phyloP scores from a whole-genome alignment of 2,113 vertebrate genomes.

The Melozone crissalis region DNA sequence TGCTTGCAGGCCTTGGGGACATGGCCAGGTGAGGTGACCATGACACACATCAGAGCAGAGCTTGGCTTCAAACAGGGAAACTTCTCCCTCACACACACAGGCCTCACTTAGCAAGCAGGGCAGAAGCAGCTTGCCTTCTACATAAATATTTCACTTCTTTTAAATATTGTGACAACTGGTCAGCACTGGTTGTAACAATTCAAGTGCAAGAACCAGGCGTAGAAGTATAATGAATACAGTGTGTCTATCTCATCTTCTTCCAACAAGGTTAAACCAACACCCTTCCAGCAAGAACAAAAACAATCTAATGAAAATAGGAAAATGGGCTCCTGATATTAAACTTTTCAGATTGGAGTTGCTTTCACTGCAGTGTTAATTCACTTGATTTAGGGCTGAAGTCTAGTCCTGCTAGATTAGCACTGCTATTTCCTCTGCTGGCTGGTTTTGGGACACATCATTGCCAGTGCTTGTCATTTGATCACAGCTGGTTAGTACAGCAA shows the following conservation, averaged over 20 bases:
- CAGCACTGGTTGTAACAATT: background rate
- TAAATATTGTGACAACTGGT: constrained; percentile 12
- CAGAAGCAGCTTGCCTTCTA: background rate
- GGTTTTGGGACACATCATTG: background rate
- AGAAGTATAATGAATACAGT: background rate
- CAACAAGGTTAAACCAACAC: background rate
- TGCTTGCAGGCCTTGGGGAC: background rate
- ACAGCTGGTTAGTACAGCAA: background rate
- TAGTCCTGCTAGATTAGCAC: constrained; percentile 31
- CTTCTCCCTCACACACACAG: rapidly evolving
- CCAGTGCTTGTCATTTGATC: constrained; percentile 29
- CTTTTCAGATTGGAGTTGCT: background rate
- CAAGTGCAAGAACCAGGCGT: background rate
- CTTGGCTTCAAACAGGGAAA: background rate
- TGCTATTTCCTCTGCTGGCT: constrained; percentile 34
- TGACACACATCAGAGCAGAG: background rate
- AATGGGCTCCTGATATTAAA: constrained; percentile 8
- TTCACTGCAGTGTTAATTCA: constrained; percentile 24
- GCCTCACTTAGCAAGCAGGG: rapidly evolving
- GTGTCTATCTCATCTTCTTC: background rate
- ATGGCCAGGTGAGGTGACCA: rapidly evolving
- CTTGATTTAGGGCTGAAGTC: constrained; percentile 34
- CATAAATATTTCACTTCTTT: background rate
- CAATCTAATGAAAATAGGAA: constrained; percentile 53
- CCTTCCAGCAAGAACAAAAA: constrained; percentile 42